phyloP scores from a whole-genome alignment of 2,113 vertebrate species.

The Rallus limicola region DNA sequence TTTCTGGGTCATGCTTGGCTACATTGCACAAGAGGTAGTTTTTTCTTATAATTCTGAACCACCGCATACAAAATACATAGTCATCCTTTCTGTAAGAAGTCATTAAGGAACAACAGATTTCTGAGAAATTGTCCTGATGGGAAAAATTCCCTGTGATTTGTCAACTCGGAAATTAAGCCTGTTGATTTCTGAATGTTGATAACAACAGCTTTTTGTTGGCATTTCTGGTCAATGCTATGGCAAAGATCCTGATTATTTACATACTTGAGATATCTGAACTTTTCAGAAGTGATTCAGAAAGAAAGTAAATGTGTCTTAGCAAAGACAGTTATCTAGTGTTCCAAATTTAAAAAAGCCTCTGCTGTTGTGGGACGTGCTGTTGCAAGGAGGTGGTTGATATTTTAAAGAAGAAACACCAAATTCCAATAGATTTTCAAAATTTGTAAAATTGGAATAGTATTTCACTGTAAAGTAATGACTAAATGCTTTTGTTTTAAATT shows the following conservation, averaged over 20 bases:
- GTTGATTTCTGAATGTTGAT: neutral
- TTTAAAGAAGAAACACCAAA: neutral
- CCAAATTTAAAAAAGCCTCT: neutral
- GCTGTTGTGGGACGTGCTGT: neutral
- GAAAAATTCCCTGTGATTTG: neutral
- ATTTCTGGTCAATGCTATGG: neutral
- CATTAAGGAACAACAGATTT: neutral
- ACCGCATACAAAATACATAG: neutral
- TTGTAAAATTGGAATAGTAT: neutral
- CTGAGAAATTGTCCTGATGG: neutral
- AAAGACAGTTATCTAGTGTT: neutral
- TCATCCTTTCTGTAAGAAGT: neutral
- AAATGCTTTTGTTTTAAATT: constrained; percentile 2
- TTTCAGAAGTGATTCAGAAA: neutral
- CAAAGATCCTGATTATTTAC: neutral
- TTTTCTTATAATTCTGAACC: neutral
- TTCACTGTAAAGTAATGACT: neutral
- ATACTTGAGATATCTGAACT: neutral
- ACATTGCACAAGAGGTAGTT: neutral
- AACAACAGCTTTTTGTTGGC: neutral
- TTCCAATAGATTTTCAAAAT: neutral
- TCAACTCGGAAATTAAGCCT: neutral
- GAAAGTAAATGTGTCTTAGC: neutral
- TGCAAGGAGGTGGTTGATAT: neutral
- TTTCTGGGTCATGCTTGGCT: neutral